These are phyloP conservation scores for Bolborhynchus lineola DNA, from an alignment of 2,113 vertebrate species.

Conservation along the genomic window DNA sequence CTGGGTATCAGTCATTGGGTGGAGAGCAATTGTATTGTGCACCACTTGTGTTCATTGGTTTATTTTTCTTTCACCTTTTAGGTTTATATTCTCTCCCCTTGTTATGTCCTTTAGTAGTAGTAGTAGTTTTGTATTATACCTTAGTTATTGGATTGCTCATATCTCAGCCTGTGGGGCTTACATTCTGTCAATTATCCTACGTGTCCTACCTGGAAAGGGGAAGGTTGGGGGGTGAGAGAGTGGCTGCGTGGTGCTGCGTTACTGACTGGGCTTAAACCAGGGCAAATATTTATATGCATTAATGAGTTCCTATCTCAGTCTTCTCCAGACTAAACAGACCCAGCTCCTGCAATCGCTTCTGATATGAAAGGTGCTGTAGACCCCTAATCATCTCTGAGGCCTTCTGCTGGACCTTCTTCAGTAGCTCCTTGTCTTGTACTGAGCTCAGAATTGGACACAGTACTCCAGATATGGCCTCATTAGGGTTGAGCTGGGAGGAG, in stretches of 20 bases:
- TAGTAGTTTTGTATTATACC: background rate
- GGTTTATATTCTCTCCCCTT: background rate
- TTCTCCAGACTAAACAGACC: background rate
- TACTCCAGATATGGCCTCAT: background rate
- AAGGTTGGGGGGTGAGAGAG: background rate
- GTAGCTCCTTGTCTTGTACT: background rate
- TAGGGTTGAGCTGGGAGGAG: background rate
- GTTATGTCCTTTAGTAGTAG: background rate
- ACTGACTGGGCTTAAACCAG: background rate
- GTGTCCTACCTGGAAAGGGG: background rate
- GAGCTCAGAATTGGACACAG: background rate
- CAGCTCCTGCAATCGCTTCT: background rate
- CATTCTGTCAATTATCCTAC: background rate
- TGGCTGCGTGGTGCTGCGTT: background rate
- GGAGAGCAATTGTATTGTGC: background rate
- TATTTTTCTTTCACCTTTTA: background rate
- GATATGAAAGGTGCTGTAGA: background rate
- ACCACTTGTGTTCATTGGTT: background rate
- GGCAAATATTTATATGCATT: background rate
- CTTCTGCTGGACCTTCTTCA: background rate
- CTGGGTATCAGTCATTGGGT: background rate
- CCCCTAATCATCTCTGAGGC: background rate
- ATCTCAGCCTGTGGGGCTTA: background rate
- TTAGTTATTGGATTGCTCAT: background rate
- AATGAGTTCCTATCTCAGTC: background rate